phyloP scores from a whole-genome alignment of 2,113 vertebrate genomes.

The Podarcis raffonei region DNA sequence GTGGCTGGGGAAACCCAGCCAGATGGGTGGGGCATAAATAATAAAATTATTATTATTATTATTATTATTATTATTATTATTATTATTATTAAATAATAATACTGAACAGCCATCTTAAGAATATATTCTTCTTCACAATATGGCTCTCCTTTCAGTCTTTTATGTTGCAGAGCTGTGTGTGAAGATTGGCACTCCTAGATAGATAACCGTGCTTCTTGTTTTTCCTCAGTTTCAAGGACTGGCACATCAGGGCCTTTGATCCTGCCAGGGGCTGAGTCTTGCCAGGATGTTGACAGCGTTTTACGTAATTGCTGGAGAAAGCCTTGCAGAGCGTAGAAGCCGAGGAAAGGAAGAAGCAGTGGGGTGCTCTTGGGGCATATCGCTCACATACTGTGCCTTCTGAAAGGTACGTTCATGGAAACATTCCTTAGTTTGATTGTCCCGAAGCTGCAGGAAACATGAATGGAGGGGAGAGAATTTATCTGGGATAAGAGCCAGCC shows the following conservation, averaged over 20 bases:
- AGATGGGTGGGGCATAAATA: too few species aligned
- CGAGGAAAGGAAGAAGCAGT: slow-evolving; percentile 53
- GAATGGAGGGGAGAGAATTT: slow-evolving; percentile 73
- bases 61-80: too few species aligned
- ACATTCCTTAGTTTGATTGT: slow-evolving; percentile 77
- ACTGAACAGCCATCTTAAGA: neutral
- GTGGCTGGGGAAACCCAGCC: too few species aligned
- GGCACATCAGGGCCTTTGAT: slow-evolving; percentile 71
- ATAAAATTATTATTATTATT: too few species aligned
- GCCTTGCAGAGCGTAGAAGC: slow-evolving; percentile 31
- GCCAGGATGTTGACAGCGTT: slow-evolving; percentile 61
- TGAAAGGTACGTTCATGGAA: slow-evolving; percentile 67
- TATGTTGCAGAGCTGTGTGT: slow-evolving; percentile 41
- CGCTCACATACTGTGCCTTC: slow-evolving; percentile 50
- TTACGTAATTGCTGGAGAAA: slow-evolving; percentile 68
- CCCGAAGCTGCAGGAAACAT: slow-evolving; percentile 72
- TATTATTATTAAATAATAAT: too few species aligned
- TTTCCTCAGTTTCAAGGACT: slow-evolving; percentile 62
- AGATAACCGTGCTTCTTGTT: slow-evolving; percentile 60
- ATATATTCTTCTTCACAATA: slow-evolving; percentile 55
- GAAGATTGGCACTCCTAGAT: slow-evolving; percentile 70
- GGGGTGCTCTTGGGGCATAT: slow-evolving; percentile 45
- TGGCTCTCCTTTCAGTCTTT: slow-evolving; percentile 39
- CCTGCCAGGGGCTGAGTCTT: slow-evolving; percentile 53
- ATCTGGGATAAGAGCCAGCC: slow-evolving; percentile 71